Base-by-base conservation (phyloP, 1,140 invertebrate genomes). In the Sycobia sp. region DNA sequence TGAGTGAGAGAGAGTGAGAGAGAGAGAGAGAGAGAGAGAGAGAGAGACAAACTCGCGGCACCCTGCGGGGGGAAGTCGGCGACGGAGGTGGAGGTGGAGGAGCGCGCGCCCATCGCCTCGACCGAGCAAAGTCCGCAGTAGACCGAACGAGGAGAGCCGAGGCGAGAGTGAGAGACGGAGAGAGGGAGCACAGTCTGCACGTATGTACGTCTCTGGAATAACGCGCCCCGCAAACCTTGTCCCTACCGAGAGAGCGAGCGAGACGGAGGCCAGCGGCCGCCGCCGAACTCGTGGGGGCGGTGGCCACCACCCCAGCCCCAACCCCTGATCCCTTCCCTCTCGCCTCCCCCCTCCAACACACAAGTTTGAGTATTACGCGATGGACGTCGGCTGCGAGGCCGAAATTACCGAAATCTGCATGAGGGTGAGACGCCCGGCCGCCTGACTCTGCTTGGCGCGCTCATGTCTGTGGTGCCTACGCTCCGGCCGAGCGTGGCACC, bases 361-460 rank as follows among this genome's bases (percentile, higher is more conserved):
- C 75, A 74, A 76, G 47, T 73, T 73, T 64, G 67, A 71, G 73
- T 74, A 74, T 74, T 74, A 71, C 72, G 69, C 69, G 73, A 74
- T 72, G 73, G 71, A 75, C 73, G 73, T 73, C 69, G 57, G 46
- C 46, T 59, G 69, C 74, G 67, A 70, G 66, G 73, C 70, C 70
- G 69, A 75, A 75, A 75, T 77, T 74, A 77, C 73, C 73, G 70
- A 74, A 77, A 77, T 75, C 73, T 77, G 73, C 75, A 77, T 77
- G 59, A 62, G 68, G 67, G 66, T 46, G 14, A 32, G 16, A 9
- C 9, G 22, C 2, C 23, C 27, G 11, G 3, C 18, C 32, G 32
- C 34, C 1, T 23, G 23, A 55, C 22, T 18, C 27, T n/a, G 10
- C 3, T 9, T 53, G 13, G 29, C 22, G 50, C 34, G 50, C 36